phyloP scores from a whole-genome alignment of 2,113 vertebrate species.

The Globicephala melas region DNA sequence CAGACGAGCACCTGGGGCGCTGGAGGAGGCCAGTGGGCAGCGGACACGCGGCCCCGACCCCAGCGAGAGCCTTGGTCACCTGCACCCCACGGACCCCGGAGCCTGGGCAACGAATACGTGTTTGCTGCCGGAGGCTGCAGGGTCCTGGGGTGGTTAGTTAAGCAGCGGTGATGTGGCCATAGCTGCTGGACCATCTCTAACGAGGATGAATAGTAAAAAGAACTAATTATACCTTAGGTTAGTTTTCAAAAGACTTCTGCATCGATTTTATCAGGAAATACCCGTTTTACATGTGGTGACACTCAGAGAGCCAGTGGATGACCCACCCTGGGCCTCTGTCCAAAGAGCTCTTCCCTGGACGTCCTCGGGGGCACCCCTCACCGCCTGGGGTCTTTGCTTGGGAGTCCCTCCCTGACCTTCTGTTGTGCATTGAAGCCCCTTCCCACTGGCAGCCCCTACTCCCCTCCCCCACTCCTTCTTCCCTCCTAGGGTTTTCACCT shows the following conservation, averaged over 20 bases:
- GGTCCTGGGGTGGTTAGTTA: not conserved
- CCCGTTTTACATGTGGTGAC: too few relatives aligned
- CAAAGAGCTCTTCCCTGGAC: not conserved
- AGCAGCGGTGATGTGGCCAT: not conserved
- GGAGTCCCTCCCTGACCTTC: not conserved
- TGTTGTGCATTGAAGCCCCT: not conserved
- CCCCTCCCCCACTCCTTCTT: not conserved
- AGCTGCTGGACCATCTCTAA: not conserved
- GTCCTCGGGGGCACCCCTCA: not conserved
- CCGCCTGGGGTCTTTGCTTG: not conserved
- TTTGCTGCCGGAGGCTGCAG: not conserved
- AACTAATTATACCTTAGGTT: not conserved
- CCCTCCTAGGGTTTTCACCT: not conserved
- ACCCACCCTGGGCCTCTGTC: too few relatives aligned
- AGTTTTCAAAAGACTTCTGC: not conserved
- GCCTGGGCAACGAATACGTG: too few relatives aligned
- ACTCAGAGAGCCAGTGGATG: too few relatives aligned
- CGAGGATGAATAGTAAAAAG: not conserved
- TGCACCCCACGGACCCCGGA: not conserved
- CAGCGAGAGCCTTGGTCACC: too few relatives aligned
- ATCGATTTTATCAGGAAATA: not conserved
- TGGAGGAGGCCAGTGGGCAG: too few relatives aligned
- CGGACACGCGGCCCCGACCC: too few relatives aligned
- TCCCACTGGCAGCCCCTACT: too few relatives aligned
- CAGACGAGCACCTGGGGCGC: too few relatives aligned